Percentiles rank a stretch among this genome's conserved stretches.
Evolutionary conservation across 2,113 vertebrate genomes (phyloP).

Genomic region (Benthochromis sp.): DNA sequence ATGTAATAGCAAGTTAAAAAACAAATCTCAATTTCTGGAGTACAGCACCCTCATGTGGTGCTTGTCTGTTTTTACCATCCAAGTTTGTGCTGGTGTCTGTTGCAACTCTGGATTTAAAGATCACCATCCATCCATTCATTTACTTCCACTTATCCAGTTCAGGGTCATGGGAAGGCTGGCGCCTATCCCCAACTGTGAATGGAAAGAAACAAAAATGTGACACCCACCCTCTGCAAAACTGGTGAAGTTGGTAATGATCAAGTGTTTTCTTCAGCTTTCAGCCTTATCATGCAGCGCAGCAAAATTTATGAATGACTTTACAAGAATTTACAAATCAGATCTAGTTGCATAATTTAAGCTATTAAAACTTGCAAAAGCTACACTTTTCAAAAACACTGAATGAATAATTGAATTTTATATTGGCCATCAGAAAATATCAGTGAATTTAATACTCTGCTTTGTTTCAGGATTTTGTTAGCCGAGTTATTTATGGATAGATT

Average conservation of each 20-base stretch:
- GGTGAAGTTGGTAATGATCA: neutral
- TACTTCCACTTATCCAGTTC: neutral
- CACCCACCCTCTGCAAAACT: neutral
- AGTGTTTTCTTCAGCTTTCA: neutral
- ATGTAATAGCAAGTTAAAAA: neutral
- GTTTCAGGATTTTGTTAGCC: neutral
- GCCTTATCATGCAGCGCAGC: neutral
- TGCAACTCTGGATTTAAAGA: neutral
- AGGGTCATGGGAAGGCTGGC: neutral
- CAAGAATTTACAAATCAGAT: neutral
- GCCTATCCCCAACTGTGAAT: neutral
- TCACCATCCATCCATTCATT: neutral
- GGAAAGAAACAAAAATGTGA: neutral
- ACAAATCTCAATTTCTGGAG: neutral
- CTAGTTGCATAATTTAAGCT: neutral
- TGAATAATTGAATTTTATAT: neutral
- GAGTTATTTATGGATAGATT: neutral
- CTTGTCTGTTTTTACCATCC: neutral
- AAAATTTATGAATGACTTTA: neutral
- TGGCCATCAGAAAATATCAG: neutral
- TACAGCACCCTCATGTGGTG: conserved; percentile 33
- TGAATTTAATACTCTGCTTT: neutral
- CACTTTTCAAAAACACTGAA: neutral
- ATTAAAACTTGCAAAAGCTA: neutral
- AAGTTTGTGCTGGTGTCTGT: neutral